Conservation (phyloP, 2,888 invertebrate species). For the Gastracanthus pulcherrimus region DNA sequence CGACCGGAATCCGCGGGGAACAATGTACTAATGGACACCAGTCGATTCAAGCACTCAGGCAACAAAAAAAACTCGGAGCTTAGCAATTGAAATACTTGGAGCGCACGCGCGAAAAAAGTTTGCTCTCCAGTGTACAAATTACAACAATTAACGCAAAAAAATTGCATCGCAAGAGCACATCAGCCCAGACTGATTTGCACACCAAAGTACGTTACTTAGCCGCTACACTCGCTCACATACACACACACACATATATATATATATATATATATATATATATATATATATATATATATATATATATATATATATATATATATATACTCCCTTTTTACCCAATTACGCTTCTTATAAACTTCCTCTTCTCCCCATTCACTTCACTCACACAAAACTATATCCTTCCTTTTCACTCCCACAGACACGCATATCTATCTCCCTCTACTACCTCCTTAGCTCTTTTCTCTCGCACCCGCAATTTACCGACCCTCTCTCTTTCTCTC, state of each 20-base stretch:
- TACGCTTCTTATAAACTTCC: constrained; percentile 17
- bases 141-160: constrained; percentile 7
- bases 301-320: neutral
- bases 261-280: too few relatives aligned
- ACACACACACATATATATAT: too few relatives aligned
- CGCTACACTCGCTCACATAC: too few relatives aligned
- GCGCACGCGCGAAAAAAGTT: too few relatives aligned
- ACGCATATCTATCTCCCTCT: neutral
- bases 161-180: neutral
- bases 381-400: neutral
- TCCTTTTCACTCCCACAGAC: neutral
- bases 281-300: too few relatives aligned
- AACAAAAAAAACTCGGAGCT: too few relatives aligned
- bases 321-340: constrained; percentile 34
- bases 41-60: too few relatives aligned
- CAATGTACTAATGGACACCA: too few relatives aligned
- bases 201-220: neutral
- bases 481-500: too few relatives aligned
- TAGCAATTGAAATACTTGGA: too few relatives aligned
- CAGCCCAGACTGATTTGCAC: constrained; percentile 1
- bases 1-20: too few relatives aligned
- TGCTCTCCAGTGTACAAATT: neutral
- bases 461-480: constrained; percentile 1
- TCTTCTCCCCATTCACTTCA: neutral
- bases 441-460: too few relatives aligned